Evolutionary conservation across 2,797 vertebrate species (phyloP).

Genomic region (Hoplostethus mediterraneus): DNA sequence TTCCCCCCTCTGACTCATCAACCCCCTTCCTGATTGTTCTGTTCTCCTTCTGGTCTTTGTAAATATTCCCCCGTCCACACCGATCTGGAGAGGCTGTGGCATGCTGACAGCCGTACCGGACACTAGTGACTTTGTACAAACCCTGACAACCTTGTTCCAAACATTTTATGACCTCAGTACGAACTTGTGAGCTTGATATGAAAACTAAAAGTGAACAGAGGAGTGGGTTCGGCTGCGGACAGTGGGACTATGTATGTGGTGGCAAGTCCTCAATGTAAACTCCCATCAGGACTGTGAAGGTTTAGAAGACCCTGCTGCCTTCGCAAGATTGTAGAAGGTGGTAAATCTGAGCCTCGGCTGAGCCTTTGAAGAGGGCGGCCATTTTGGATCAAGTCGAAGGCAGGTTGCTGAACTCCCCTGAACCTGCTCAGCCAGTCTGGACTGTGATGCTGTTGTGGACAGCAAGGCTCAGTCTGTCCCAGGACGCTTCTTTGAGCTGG

Average conservation of each 20-base stretch:
- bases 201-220: slow-evolving; percentile 19
- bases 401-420: slow-evolving; percentile 2
- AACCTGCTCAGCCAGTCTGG: background rate
- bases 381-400: background rate
- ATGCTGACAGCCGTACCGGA: too few species aligned
- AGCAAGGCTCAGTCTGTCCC: background rate
- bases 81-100: slow-evolving; percentile 50
- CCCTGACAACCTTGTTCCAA: slow-evolving; percentile 44
- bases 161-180: background rate
- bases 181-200: background rate
- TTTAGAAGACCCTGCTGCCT: slow-evolving; percentile 2
- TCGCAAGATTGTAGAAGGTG: background rate
- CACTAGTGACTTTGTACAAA: slow-evolving; percentile 48
- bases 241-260: slow-evolving; percentile 14
- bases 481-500: slow-evolving; percentile 2
- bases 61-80: slow-evolving; percentile 74
- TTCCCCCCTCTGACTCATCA: slow-evolving; percentile 38
- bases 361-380: slow-evolving; percentile 13
- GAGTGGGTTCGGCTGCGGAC: slow-evolving; percentile 49
- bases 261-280: slow-evolving; percentile 11
- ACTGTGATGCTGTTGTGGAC: slow-evolving; percentile 24
- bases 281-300: background rate
- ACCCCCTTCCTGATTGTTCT: slow-evolving; percentile 48
- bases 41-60: slow-evolving; percentile 63
- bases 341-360: background rate